Base-by-base conservation (phyloP, 2,113 vertebrate species). In the Antechinus stuartii region DNA sequence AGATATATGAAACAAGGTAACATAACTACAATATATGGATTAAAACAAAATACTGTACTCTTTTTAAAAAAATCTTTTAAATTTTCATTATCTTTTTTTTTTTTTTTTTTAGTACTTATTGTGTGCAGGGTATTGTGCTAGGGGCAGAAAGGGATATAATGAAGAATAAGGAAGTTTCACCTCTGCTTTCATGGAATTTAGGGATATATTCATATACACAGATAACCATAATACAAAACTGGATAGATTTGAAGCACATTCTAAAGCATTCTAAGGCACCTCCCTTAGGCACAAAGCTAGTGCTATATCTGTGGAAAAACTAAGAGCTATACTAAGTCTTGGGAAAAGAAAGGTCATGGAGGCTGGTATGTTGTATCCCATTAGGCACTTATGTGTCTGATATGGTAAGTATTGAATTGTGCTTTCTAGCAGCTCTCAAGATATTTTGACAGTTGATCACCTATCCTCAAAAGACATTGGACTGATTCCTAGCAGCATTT, bases 401-500 rank as follows among this genome's bases (percentile, higher is more conserved):
- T n/a, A 35, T 68, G 27, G 57, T 54, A 50, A 3, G 6, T 49
- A 19, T 90, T 50, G 27, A 92, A 49, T 54, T 90, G 0, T 30
- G 5, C 93, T 35, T 92, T 91, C 25, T 91, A 5, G 9, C 53
- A 57, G 92, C 96, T 96, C 93, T 91, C 55, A 91, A 96, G 27
- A 23, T 26, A 96, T 9, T 25, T 94, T 97, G 22, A 2, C 42
- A 46, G 52, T 12, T 92, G 92, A 96, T 96, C 89, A 94, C 84
- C 68, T 93, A 26, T 90, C 92, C 92, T 92, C 94, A 57, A 91
- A 90, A 96, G 61, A 96, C 25, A 91, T 53, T 84, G 2, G 11
- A 50, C 90, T 96, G 92, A 93, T 49, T 97, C 91, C 92, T 95
- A 94, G 5, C 95, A 97, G 93, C 97, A 94, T 92, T 95, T 94